These are phyloP conservation scores for Glyphotaelius pellucidus DNA, from an alignment of 2,888 invertebrate species.

Conservation along the genomic window DNA sequence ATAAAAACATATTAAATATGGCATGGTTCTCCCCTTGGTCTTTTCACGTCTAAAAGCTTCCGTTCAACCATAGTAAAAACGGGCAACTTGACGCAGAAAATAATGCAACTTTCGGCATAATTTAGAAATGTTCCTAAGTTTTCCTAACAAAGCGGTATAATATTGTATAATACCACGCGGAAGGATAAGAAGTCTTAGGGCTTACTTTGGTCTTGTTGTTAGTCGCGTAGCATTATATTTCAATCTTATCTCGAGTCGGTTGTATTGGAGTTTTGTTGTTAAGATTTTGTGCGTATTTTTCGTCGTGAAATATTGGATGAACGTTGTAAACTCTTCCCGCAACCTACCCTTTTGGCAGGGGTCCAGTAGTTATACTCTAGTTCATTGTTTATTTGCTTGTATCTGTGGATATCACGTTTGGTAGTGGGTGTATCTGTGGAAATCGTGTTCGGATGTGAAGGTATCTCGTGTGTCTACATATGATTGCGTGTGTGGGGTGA, in stretches of 20 bases:
- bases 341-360: slow-evolving; percentile 43
- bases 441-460: not conserved
- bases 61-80: not conserved
- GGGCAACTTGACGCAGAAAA: not conserved
- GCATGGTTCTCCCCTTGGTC: not conserved
- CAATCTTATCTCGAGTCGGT: slow-evolving; percentile 45
- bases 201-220: slow-evolving; percentile 28
- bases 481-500: not conserved
- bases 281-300: slow-evolving; percentile 53
- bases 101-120: not conserved
- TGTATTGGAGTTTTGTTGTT: slow-evolving; percentile 51
- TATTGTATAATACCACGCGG: not conserved
- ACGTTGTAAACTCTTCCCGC: slow-evolving; percentile 49
- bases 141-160: not conserved
- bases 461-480: not conserved
- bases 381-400: slow-evolving; percentile 22
- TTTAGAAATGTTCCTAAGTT: not conserved
- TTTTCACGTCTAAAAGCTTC: not conserved
- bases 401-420: not conserved
- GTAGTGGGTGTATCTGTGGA: not conserved
- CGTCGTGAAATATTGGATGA: slow-evolving; percentile 52
- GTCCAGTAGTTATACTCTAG: slow-evolving; percentile 32
- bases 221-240: slow-evolving; percentile 44
- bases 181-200: not conserved
- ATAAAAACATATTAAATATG: not conserved